These are phyloP conservation scores for Diplosoma virens DNA, from an alignment of 23 tunicate species.

Conservation along the genomic window DNA sequence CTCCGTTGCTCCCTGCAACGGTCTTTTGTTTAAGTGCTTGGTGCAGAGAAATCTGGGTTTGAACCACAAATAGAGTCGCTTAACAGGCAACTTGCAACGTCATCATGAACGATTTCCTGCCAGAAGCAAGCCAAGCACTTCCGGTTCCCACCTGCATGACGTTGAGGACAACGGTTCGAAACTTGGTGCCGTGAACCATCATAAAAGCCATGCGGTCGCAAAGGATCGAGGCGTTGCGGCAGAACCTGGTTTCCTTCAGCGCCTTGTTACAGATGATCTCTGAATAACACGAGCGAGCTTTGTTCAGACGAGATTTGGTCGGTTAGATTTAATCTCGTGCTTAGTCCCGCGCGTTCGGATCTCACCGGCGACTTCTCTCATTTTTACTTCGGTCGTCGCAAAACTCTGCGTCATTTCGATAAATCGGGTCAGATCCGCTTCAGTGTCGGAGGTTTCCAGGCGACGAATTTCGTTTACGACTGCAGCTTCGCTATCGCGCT, in stretches of 20 bases:
- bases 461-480: constrained; percentile 35
- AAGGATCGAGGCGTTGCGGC: constrained; percentile 51
- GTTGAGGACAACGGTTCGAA: constrained; percentile 56
- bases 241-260: constrained; percentile 45
- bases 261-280: constrained; percentile 66
- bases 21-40: too few relatives aligned
- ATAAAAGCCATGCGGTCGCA: constrained; percentile 69
- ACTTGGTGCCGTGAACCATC: constrained; percentile 84
- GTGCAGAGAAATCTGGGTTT: too few relatives aligned
- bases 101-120: too few relatives aligned
- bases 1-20: too few relatives aligned
- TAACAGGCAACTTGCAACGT: too few relatives aligned
- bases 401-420: constrained; percentile 53
- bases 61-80: too few relatives aligned
- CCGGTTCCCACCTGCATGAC: constrained; percentile 59
- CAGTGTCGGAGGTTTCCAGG: constrained; percentile 47
- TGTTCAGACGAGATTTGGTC: too few relatives aligned
- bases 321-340: too few relatives aligned
- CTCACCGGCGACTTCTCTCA: constrained; percentile 69
- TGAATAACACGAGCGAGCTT: constrained; percentile 5
- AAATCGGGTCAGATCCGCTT: constrained; percentile 45
- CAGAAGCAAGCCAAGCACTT: too few relatives aligned
- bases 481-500: too few relatives aligned
- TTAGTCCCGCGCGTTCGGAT: too few relatives aligned
- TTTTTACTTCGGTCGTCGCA: constrained; percentile 63